Evolutionary conservation across 2,797 vertebrate species (phyloP), one percentile per base, ranked within the genome.

Genomic region (Acanthornis magna): DNA sequence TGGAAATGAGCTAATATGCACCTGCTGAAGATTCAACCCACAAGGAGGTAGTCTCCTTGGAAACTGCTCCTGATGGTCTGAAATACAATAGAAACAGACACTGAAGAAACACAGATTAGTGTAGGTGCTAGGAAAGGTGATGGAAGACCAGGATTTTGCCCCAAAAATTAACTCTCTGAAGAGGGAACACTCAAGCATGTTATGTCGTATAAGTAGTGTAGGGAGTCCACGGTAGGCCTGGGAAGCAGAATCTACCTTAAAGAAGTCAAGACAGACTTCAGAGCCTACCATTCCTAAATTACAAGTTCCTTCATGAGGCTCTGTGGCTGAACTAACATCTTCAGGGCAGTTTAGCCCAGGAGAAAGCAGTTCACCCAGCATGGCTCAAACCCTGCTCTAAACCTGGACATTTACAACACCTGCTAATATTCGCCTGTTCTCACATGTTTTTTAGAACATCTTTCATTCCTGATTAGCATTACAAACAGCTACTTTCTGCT

Each of bases 391-490:
- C 36, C 66, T 61, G 32, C 57, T 66, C 57, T 71, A 40, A 89
- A 75, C 67, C 90, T 91, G 88, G 79, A 91, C 77, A 77, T 89
- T 92, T 82, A 84, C 77, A 95, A 17, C 92, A 95, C 88, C 90
- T 97, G 94, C 88, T 96, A 90, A 84, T 38, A 79, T 40, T 88
- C 1, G 6, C 91, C 79, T 91, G 89, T 82, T 92, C 82, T 93
- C 92, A 85, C 94, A 85, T 47, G 85, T 74, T 95, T 75, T 80
- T 67, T 65, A 77, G 84, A 82, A 68, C 89, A 93, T 84, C 73
- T 88, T 95, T 96, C 94, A 91, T 83, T 96, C 93, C 71, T 92
- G 62, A 94, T 94, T 91, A 94, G 50, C 86, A 87, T 92, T 72
- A 88, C 76, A 88, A 93, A 93, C 87, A 88, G 71, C 84, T 93